phyloP scores from a whole-genome alignment of 2,888 invertebrate species.

The Taphrorychus bicolor region DNA sequence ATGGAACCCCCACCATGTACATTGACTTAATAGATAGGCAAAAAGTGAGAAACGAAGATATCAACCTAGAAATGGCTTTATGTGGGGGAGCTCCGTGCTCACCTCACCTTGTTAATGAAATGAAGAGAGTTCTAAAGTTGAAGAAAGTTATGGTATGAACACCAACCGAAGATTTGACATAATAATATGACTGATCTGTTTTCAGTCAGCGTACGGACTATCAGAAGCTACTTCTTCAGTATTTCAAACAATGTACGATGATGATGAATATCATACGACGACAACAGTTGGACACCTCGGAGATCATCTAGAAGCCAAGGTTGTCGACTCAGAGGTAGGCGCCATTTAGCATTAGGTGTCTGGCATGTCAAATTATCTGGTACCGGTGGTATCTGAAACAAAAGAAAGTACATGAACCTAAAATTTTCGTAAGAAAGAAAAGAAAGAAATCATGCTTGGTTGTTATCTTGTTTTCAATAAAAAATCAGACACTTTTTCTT shows the following conservation, averaged over 20 bases:
- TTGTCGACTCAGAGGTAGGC: conserved; percentile 65
- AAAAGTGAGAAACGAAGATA: conserved; percentile 58
- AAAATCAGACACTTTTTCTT: too few relatives aligned
- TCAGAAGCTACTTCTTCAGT: conserved; percentile 66
- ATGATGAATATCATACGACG: conserved; percentile 58
- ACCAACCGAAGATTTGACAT: background rate
- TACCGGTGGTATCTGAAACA: background rate
- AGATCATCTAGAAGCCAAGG: conserved; percentile 68
- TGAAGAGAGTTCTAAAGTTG: conserved; percentile 61
- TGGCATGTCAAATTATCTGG: too few relatives aligned
- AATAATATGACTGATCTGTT: background rate
- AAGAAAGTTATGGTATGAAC: conserved; percentile 62
- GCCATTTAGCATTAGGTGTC: too few relatives aligned
- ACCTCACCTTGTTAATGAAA: conserved; percentile 64
- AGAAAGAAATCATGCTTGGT: too few relatives aligned
- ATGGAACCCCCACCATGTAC: conserved; percentile 89
- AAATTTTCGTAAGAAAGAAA: too few relatives aligned
- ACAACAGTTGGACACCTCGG: conserved; percentile 65
- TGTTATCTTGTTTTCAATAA: too few relatives aligned
- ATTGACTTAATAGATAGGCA: conserved; percentile 72
- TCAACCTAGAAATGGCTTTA: conserved; percentile 65
- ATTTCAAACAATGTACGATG: conserved; percentile 64
- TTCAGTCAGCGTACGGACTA: conserved; percentile 67
- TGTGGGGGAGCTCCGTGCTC: conserved; percentile 79
- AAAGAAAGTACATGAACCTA: too few relatives aligned